These are phyloP conservation scores for Siniperca obscura DNA, from an alignment of 2,797 vertebrate genomes.

Conservation along the genomic window DNA sequence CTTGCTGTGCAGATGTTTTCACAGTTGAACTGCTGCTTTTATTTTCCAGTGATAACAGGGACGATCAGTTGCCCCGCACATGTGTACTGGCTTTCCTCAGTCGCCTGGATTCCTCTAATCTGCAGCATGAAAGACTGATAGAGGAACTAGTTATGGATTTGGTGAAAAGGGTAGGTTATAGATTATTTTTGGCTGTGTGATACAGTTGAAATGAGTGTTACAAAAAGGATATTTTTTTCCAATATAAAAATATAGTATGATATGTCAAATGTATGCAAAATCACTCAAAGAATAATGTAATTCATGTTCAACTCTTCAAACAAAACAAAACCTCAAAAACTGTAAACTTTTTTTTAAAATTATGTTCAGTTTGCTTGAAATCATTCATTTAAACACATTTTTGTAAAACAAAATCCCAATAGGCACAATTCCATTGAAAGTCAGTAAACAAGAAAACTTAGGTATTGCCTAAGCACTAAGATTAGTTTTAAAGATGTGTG, in stretches of 20 bases:
- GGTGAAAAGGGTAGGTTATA: slow-evolving; percentile 88
- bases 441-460: not conserved
- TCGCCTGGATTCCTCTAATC: slow-evolving; percentile 85
- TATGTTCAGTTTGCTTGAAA: not conserved
- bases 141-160: slow-evolving; percentile 88
- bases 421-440: not conserved
- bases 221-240: not conserved
- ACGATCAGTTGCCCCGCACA: slow-evolving; percentile 92
- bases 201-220: not conserved
- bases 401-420: not conserved
- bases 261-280: not conserved
- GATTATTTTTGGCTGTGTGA: not conserved
- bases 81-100: slow-evolving; percentile 91
- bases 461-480: not conserved
- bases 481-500: not conserved
- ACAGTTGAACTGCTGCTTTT: slow-evolving; percentile 18
- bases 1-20: not conserved
- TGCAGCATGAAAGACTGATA: slow-evolving; percentile 86
- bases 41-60: slow-evolving; percentile 87
- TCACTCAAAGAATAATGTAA: not conserved
- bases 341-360: not conserved
- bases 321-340: not conserved
- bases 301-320: not conserved
- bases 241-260: not conserved
- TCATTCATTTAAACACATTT: not conserved